phyloP scores from a whole-genome alignment of 2,888 invertebrate species.

The Actias luna region DNA sequence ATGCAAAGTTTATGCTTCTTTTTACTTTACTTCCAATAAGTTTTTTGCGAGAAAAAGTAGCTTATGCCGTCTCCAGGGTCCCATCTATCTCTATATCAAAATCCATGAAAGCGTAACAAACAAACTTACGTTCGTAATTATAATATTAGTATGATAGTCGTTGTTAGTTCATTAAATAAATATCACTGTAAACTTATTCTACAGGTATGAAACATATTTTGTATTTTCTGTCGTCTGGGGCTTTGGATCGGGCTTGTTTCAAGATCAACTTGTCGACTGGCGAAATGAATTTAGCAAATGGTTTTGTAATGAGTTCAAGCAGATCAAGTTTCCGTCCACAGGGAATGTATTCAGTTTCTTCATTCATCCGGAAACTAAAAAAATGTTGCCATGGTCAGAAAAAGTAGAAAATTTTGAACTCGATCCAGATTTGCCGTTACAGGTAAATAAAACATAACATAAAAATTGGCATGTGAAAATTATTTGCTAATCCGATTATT shows the following conservation, averaged over 20 bases:
- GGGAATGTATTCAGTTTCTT: constrained; percentile 95
- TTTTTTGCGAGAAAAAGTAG: no score
- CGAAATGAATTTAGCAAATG: constrained; percentile 97
- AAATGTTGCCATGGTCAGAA: constrained; percentile 93
- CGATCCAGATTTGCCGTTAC: constrained; percentile 93
- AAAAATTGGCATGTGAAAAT: neutral
- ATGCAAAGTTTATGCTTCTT: no score
- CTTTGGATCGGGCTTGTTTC: constrained; percentile 95
- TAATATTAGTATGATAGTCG: no score
- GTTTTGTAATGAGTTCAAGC: constrained; percentile 96
- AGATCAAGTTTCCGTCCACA: constrained; percentile 91
- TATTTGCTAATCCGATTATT: no score
- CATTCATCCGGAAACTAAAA: constrained; percentile 92
- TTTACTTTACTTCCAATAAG: no score
- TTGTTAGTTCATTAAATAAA: no score
- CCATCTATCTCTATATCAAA: no score
- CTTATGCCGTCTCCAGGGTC: no score
- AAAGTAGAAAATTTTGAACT: constrained; percentile 89
- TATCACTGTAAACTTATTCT: no score
- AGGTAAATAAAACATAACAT: constrained; percentile 79
- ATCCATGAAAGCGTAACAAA: no score
- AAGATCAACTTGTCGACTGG: constrained; percentile 95
- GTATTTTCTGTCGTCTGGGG: constrained; percentile 96
- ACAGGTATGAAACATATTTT: constrained; percentile 94
- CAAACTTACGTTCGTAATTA: no score